phyloP scores from a whole-genome alignment of 2,797 vertebrate species.

The Chrysocyon brachyurus region DNA sequence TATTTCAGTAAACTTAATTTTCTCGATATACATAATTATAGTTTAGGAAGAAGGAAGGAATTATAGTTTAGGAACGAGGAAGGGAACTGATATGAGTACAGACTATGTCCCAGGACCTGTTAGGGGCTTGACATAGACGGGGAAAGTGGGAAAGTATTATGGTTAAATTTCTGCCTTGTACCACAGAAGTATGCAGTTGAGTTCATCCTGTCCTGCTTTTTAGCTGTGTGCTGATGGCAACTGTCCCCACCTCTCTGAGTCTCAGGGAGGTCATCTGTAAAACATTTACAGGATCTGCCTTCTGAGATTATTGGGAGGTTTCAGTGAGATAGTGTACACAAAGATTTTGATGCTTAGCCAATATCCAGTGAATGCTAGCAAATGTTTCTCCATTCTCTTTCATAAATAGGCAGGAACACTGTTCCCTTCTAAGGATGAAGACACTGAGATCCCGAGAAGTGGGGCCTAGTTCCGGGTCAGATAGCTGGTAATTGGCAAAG shows the following conservation, averaged over 20 bases:
- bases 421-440: background rate
- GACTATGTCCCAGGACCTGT: background rate
- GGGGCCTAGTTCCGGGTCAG: background rate
- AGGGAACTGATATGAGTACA: background rate
- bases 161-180: background rate
- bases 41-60: background rate
- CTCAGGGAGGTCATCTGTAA: background rate
- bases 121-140: background rate
- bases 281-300: background rate
- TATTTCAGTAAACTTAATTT: conserved; percentile 2
- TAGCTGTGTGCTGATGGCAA: background rate
- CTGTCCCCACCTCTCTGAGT: background rate
- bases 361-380: background rate
- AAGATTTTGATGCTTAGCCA: background rate
- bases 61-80: background rate
- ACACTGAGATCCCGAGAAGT: conserved; percentile 16
- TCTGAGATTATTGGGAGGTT: background rate
- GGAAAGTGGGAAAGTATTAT: background rate
- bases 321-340: background rate
- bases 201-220: background rate
- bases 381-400: background rate
- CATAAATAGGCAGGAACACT: background rate
- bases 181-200: background rate
- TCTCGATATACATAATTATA: background rate
- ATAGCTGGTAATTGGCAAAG: conserved; percentile 16